Conservation (phyloP, 2,888 invertebrate genomes). For the Syritta pipiens region DNA sequence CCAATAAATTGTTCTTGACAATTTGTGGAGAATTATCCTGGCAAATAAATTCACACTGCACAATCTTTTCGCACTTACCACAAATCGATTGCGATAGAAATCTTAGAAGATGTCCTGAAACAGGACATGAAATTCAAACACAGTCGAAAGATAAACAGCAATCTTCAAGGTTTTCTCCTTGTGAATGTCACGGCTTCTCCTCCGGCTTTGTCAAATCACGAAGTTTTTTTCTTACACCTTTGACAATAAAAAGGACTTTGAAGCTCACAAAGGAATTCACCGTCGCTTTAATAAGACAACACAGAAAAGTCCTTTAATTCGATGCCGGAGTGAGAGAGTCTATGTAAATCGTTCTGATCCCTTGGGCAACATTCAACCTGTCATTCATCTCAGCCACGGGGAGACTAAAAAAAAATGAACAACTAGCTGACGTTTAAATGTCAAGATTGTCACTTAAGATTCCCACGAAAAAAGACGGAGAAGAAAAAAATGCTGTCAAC, state of each 20-base stretch:
- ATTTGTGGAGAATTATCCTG: conserved; percentile 58
- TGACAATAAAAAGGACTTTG: conserved; percentile 40
- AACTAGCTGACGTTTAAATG: conserved; percentile 67
- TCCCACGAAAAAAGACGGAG: conserved; percentile 45
- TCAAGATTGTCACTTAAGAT: conserved; percentile 69
- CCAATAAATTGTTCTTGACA: conserved; percentile 32
- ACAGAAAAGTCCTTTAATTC: conserved; percentile 59
- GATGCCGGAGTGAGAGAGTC: background rate
- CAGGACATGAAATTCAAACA: conserved; percentile 34
- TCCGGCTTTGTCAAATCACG: no score
- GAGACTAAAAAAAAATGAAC: conserved; percentile 27
- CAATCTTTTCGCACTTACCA: conserved; percentile 23
- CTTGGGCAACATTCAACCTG: conserved; percentile 64
- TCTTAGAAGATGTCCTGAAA: conserved; percentile 16
- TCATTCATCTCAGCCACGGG: conserved; percentile 35
- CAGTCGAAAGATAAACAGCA: conserved; percentile 10
- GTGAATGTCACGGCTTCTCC: conserved; percentile 23
- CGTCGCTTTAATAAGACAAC: conserved; percentile 31
- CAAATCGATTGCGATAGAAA: conserved; percentile 49
- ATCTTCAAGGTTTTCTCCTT: conserved; percentile 28
- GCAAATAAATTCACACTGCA: conserved; percentile 36
- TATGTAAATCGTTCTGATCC: conserved; percentile 43
- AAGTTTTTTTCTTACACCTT: no score
- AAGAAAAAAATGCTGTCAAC: conserved; percentile 42
- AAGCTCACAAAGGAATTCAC: conserved; percentile 57